A percentile compares a stretch with the other conserved stretches of the same genome.
phyloP scores from a whole-genome alignment of 2,888 invertebrate species.

The Temnothorax rugatulus region DNA sequence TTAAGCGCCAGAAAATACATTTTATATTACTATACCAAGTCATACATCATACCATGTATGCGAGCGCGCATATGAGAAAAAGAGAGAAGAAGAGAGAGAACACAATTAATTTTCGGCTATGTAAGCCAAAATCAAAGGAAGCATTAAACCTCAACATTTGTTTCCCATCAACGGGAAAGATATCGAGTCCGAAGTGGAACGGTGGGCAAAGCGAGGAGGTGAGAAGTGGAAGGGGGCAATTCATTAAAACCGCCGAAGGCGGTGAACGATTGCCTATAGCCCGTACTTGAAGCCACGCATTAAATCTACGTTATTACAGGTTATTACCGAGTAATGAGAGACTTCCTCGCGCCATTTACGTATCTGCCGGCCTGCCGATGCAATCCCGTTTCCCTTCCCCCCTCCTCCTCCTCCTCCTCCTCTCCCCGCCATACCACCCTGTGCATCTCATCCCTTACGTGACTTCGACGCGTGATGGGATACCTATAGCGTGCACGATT shows the following conservation, averaged over 20 bases:
- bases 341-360: constrained; percentile 78
- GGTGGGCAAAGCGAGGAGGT: constrained; percentile 50
- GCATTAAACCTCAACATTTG: not conserved
- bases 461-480: constrained; percentile 31
- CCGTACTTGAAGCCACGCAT: constrained; percentile 78
- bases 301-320: constrained; percentile 83
- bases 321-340: constrained; percentile 82
- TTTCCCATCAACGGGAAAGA: not conserved
- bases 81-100: not conserved
- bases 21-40: not conserved
- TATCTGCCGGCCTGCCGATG: constrained; percentile 62
- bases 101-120: not conserved
- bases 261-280: constrained; percentile 80
- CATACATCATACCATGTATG: too few species aligned
- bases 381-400: constrained; percentile 42
- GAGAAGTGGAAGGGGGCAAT: constrained; percentile 74
- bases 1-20: not conserved
- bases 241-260: constrained; percentile 82
- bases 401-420: not conserved
- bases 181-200: not conserved
- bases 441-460: constrained; percentile 34
- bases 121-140: not conserved
- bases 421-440: not conserved
- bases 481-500: constrained; percentile 8
- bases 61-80: not conserved